phyloP scores from a whole-genome alignment of 1,140 invertebrate species.

The Anadara kagoshimensis region DNA sequence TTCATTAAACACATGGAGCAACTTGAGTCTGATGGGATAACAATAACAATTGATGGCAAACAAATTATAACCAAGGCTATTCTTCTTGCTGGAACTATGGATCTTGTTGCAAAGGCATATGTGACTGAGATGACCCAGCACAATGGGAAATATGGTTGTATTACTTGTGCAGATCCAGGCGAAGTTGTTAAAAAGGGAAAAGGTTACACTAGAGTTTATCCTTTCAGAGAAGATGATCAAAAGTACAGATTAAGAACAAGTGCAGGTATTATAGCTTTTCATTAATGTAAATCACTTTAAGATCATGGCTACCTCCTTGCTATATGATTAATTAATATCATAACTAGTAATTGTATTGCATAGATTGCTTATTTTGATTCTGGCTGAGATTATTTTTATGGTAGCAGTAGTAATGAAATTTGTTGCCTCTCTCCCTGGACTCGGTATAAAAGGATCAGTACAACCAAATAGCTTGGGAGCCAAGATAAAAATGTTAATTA shows the following conservation, averaged over 20 bases:
- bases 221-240: not conserved
- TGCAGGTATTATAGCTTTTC: not conserved
- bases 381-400: constrained; percentile 6
- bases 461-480: too few species aligned
- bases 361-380: constrained; percentile 18
- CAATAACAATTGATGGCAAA: not conserved
- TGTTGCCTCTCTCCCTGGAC: too few species aligned
- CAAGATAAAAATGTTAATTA: too few species aligned
- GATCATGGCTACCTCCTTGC: not conserved
- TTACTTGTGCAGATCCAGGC: constrained; percentile 18
- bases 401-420: constrained; percentile 12
- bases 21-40: constrained; percentile 11
- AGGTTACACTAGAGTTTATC: too few species aligned
- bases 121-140: constrained; percentile 12
- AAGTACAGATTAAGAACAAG: not conserved
- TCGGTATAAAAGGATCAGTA: too few species aligned
- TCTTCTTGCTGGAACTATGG: not conserved
- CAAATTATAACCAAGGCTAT: not conserved
- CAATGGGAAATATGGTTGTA: constrained; percentile 18
- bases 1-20: constrained; percentile 14
- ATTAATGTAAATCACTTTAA: not conserved
- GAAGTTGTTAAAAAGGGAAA: not conserved
- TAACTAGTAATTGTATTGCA: constrained; percentile 14
- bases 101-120: constrained; percentile 17
- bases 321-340: constrained; percentile 3